These are phyloP conservation scores for Aquatica leii DNA, from an alignment of 2,888 invertebrate species.

Conservation along the genomic window DNA sequence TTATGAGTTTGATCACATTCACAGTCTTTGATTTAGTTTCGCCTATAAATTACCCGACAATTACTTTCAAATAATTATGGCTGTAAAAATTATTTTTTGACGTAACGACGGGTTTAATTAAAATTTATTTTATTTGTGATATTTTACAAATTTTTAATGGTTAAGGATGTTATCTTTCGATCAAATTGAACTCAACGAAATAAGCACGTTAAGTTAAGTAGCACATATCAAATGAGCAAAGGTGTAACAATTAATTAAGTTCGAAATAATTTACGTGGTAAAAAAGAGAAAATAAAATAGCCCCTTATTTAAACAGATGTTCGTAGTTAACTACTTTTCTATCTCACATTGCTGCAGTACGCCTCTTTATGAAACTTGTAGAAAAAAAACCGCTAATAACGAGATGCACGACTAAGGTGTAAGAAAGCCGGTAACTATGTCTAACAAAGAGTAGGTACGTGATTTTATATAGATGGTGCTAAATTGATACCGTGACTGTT, in stretches of 20 bases:
- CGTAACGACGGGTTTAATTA: too few species aligned
- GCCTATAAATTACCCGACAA: too few species aligned
- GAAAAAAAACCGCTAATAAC: constrained; percentile 43
- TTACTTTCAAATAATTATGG: too few species aligned
- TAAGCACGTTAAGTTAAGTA: too few species aligned
- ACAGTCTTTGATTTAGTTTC: constrained; percentile 12
- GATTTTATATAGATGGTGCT: constrained; percentile 58
- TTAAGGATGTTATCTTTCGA: too few species aligned
- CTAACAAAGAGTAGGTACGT: constrained; percentile 56
- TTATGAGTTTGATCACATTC: constrained; percentile 42
- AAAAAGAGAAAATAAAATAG: constrained; percentile 39
- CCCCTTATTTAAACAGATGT: constrained; percentile 47
- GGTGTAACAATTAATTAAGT: too few species aligned
- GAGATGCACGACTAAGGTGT: constrained; percentile 54
- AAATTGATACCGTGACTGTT: constrained; percentile 60
- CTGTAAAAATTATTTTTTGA: too few species aligned
- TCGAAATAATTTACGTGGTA: too few species aligned
- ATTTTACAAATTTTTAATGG: too few species aligned
- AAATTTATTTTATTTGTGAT: too few species aligned
- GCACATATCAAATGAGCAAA: too few species aligned
- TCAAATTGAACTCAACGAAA: too few species aligned
- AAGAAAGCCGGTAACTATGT: constrained; percentile 41
- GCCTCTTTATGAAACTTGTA: constrained; percentile 5
- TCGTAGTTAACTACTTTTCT: constrained; percentile 23
- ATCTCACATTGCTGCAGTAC: constrained; percentile 27